Evolutionary conservation across 92 coral and sea anemone genomes (phyloP).

Genomic region (Porites rus): DNA sequence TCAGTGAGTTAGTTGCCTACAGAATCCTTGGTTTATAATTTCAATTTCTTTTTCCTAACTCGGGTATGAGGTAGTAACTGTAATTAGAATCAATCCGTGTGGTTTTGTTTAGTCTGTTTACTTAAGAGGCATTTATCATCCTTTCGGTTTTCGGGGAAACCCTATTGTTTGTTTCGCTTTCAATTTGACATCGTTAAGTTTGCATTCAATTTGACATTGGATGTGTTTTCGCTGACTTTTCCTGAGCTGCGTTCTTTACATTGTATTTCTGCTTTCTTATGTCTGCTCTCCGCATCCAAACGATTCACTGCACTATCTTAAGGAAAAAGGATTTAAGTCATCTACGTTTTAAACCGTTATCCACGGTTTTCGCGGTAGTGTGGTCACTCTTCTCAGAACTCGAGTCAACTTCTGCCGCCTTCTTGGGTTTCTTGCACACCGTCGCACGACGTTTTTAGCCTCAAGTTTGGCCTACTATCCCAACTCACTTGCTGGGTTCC

Average conservation of each 20-base stretch:
- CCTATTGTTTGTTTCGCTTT: not conserved
- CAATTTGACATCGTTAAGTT: not conserved
- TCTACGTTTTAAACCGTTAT: conserved; percentile 12
- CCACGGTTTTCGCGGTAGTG: conserved; percentile 16
- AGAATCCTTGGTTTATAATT: no score
- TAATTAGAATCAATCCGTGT: no score
- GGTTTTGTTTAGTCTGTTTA: no score
- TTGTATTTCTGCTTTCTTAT: not conserved
- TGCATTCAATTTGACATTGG: not conserved
- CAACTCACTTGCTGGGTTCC: conserved; percentile 23
- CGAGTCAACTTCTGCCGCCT: conserved; percentile 25
- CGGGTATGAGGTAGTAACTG: no score
- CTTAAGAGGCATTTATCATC: not conserved
- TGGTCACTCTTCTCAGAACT: conserved; percentile 15
- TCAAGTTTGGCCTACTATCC: conserved; percentile 27
- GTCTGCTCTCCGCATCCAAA: not conserved
- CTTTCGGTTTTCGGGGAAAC: not conserved
- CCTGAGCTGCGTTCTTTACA: not conserved
- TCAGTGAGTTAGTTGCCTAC: not conserved
- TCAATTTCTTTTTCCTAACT: no score
- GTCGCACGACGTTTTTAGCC: conserved; percentile 24
- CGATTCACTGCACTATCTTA: not conserved
- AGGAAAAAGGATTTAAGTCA: conserved; percentile 19
- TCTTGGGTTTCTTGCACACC: conserved; percentile 16
- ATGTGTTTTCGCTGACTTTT: not conserved